Evolutionary conservation across 2,113 vertebrate genomes (phyloP), one percentile per base, ranked within the genome.

Genomic region (Acanthochromis polyacanthus): DNA sequence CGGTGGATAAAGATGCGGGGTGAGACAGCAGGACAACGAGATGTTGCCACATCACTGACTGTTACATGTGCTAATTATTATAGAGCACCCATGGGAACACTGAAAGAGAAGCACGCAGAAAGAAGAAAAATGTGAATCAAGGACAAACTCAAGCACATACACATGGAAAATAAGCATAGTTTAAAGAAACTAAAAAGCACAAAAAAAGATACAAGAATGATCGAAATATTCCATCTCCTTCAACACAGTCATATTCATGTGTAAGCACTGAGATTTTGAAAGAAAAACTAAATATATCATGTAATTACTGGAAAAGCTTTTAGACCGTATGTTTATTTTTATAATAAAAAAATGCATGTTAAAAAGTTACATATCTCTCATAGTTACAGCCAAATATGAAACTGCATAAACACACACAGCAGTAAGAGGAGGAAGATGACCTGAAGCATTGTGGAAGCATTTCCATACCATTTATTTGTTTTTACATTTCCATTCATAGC

Each of bases 51-150:
- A 68, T 53, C 52, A 48, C 66, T 66, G 76, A 80, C 56, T 71
- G 66, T 65, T 67, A 57, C 45, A 52, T 30, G 59, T 78, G 78
- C 58, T 88, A 88, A 88, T 88, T 88, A 81, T 64, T 76, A 52
- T 32, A 23, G 48, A 77, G 61, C 66, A 38, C 70, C 64, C 58
- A 52, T 61, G 74, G 81, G 78, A 82, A 38, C 19, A n/a, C 19
- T 25, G 7, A 8, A n/a, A 19, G 38, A 63, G 10, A 15, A 65
- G 50, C 17, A 53, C 19, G 60, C 22, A 56, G 23, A 63, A 55
- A 28, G 16, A 25, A 4, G 5, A 4, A 30, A 45, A 14, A 59
- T 52, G 2, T 19, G 30, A 55, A 22, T 36, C 32, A 10, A 36
- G 32, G 32, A 53, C 30, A 20, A 46, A 14, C 1, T 50, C 23